These are phyloP conservation scores for Triplophysa yarkandensis DNA, from an alignment of 2,797 vertebrate genomes.

Conservation along the genomic window DNA sequence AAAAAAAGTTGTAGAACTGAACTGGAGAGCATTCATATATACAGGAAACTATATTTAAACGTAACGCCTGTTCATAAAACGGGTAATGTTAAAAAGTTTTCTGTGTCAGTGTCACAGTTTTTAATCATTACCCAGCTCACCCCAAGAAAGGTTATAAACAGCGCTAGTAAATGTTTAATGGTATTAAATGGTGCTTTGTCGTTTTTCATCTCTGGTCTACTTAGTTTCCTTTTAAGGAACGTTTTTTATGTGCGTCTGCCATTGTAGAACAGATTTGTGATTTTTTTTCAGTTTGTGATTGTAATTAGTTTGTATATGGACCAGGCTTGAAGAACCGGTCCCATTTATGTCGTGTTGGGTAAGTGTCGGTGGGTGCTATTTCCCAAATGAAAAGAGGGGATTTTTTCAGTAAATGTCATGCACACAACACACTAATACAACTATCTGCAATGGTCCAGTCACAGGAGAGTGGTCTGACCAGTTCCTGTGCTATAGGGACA, in stretches of 20 bases:
- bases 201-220: constrained; percentile 19
- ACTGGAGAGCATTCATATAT: background rate
- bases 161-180: constrained; percentile 71
- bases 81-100: background rate
- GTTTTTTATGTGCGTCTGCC: background rate
- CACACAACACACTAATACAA: constrained; percentile 58
- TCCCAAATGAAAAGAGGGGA: constrained; percentile 43
- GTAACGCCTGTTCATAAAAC: background rate
- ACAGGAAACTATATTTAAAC: background rate
- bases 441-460: constrained; percentile 53
- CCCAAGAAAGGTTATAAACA: constrained; percentile 53
- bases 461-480: constrained; percentile 73
- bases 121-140: constrained; percentile 75
- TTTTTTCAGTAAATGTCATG: constrained; percentile 63
- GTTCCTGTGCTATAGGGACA: constrained; percentile 68
- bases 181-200: constrained; percentile 46
- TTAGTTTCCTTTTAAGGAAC: constrained; percentile 12
- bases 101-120: constrained; percentile 38
- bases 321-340: background rate
- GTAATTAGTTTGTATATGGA: background rate
- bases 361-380: constrained; percentile 17
- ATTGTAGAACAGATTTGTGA: background rate
- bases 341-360: constrained; percentile 44
- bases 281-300: background rate
- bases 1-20: background rate